Conservation (phyloP, 2,888 invertebrate genomes). For the Yponomeuta evonymella region DNA sequence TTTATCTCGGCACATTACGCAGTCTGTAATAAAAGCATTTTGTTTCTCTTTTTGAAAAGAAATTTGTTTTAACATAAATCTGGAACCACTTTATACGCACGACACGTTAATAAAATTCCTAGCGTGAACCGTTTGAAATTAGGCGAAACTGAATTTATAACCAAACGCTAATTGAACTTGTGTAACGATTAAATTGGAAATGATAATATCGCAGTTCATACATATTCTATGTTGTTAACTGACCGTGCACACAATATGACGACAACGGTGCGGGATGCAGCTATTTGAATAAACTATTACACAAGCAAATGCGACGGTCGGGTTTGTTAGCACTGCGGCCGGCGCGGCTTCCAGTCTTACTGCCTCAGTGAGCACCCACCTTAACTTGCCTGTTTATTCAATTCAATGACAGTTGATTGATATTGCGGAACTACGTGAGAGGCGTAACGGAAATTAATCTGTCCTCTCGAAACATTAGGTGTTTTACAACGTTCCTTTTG, state of each 20-base stretch:
- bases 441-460: background rate
- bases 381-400: background rate
- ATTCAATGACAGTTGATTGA: background rate
- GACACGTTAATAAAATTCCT: background rate
- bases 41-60: background rate
- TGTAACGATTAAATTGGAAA: background rate
- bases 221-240: slow-evolving; percentile 3
- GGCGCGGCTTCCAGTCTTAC: background rate
- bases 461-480: background rate
- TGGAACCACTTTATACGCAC: background rate
- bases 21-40: background rate
- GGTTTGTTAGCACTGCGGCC: background rate
- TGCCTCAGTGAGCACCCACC: background rate
- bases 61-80: background rate
- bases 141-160: background rate
- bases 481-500: background rate
- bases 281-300: slow-evolving; percentile 4
- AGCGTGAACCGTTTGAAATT: background rate
- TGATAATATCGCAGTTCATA: background rate
- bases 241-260: slow-evolving; percentile 3
- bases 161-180: background rate
- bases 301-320: background rate
- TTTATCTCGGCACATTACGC: background rate
- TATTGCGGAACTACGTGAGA: background rate
- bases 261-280: background rate